phyloP scores from a whole-genome alignment of 2,888 invertebrate species.

The Nysson spinosus region DNA sequence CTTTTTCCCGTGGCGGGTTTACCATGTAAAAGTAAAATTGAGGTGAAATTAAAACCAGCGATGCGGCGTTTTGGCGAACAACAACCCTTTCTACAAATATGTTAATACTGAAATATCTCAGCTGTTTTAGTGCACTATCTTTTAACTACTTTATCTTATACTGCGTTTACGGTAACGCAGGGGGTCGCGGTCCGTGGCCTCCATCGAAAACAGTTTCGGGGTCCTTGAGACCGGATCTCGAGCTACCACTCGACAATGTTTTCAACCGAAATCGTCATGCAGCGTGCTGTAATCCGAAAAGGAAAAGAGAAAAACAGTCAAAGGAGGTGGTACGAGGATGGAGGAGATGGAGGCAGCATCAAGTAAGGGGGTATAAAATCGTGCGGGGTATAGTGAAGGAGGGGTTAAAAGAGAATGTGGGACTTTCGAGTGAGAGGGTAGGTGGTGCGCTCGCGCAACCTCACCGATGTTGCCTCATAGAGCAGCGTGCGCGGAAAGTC shows the following conservation, averaged over 20 bases:
- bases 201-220: conserved; percentile 14
- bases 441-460: conserved; percentile 56
- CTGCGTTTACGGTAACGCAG: no score
- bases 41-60: no score
- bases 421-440: conserved; percentile 35
- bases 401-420: conserved; percentile 28
- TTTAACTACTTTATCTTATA: no score
- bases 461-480: conserved; percentile 41
- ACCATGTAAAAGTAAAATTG: no score
- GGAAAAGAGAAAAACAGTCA: neutral
- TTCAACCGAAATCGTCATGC: conserved; percentile 56
- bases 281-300: conserved; percentile 36
- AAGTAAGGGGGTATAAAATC: neutral
- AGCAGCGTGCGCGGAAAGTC: conserved; percentile 62
- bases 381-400: conserved; percentile 7
- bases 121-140: no score
- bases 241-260: conserved; percentile 54
- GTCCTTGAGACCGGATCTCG: conserved; percentile 27
- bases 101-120: no score
- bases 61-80: no score
- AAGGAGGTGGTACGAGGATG: neutral
- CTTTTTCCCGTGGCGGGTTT: no score
- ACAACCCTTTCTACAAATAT: no score
- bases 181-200: conserved; percentile 5
- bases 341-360: neutral